Percentiles rank a stretch among this genome's conserved stretches.
These are phyloP conservation scores for Diaperis boleti DNA, from an alignment of 2,888 invertebrate species.

Conservation along the genomic window DNA sequence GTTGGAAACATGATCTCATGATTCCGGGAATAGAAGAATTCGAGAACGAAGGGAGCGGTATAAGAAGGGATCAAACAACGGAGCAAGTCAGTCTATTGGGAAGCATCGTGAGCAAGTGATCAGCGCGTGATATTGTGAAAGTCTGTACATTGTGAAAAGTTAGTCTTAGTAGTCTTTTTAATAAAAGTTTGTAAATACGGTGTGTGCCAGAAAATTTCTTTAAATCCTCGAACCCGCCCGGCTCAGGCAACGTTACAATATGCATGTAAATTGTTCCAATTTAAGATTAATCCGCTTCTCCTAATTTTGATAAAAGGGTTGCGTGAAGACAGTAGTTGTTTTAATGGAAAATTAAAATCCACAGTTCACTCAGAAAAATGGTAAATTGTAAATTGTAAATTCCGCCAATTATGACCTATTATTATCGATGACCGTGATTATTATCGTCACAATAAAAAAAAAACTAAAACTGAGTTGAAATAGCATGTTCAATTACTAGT, in stretches of 20 bases:
- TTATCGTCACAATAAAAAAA: conserved; percentile 28
- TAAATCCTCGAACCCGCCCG: no score
- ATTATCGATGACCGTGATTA: conserved; percentile 35
- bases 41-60: no score
- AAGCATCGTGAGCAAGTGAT: no score
- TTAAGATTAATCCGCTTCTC: conserved; percentile 30
- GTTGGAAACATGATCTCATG: no score
- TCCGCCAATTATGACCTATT: conserved; percentile 31
- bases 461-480: conserved; percentile 18
- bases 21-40: no score
- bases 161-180: no score
- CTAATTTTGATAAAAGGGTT: conserved; percentile 35
- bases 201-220: no score
- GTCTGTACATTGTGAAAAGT: no score
- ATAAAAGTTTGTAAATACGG: no score
- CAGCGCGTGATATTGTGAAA: no score
- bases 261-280: conserved; percentile 30
- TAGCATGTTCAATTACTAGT: conserved; percentile 32
- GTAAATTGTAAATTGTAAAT: conserved; percentile 23
- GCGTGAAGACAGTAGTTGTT: conserved; percentile 36
- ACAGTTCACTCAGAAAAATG: conserved; percentile 28
- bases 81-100: no score
- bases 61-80: no score
- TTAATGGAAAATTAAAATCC: conserved; percentile 38
- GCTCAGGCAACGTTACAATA: conserved; percentile 27